These are phyloP conservation scores for Megaptera novaeangliae DNA, from an alignment of 2,113 vertebrate genomes.

Conservation along the genomic window DNA sequence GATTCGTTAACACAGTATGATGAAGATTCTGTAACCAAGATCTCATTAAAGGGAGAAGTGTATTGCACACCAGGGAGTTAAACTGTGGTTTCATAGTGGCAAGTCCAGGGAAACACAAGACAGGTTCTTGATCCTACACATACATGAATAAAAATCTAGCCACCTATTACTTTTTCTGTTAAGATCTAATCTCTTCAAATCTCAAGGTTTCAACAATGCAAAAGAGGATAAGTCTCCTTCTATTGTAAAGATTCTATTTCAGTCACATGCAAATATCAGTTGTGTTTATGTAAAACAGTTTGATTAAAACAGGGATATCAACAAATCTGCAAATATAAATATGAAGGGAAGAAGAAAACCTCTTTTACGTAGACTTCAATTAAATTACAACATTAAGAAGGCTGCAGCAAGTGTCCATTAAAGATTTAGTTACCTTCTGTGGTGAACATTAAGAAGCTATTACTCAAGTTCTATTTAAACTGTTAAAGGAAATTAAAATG, in stretches of 20 bases:
- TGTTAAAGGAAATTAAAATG: conserved; percentile 78
- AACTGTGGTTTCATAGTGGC: not conserved
- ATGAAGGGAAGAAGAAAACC: conserved; percentile 47
- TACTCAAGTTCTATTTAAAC: conserved; percentile 80
- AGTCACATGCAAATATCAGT: conserved; percentile 32
- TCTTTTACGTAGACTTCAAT: conserved; percentile 60
- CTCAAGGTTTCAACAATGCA: not conserved
- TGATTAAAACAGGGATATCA: conserved; percentile 30
- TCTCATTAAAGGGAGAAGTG: not conserved
- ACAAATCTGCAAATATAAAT: conserved; percentile 59
- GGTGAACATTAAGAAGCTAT: conserved; percentile 77
- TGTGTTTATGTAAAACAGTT: conserved; percentile 50
- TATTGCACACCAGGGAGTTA: not conserved
- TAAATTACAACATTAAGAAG: conserved; percentile 73
- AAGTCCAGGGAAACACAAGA: not conserved
- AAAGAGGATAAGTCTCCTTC: not conserved
- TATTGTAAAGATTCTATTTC: not conserved
- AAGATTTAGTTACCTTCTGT: conserved; percentile 80
- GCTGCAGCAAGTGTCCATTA: conserved; percentile 70
- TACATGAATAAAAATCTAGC: not conserved
- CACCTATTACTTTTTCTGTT: not conserved
- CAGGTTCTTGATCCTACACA: not conserved
- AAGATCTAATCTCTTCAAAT: not conserved
- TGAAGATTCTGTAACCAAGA: not conserved
- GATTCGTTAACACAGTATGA: not conserved